phyloP scores from a whole-genome alignment of 2,888 invertebrate species.

The Gymnoscelis rufifasciata region DNA sequence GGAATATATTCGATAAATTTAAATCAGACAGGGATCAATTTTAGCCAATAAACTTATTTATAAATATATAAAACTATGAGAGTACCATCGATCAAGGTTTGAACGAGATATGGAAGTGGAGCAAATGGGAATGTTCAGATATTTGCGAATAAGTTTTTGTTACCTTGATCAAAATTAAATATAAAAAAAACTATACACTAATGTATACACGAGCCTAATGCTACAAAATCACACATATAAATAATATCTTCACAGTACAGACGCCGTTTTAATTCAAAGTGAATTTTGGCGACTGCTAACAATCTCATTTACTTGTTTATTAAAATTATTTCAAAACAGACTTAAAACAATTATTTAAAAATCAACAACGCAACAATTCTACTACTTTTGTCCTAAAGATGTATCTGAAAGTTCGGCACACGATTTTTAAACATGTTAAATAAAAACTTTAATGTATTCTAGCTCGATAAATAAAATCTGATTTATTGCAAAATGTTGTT shows the following conservation, averaged over 20 bases:
- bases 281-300: slow-evolving; percentile 36
- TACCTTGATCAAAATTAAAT: slow-evolving; percentile 20
- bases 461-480: no score
- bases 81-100: slow-evolving; percentile 19
- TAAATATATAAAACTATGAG: slow-evolving; percentile 31
- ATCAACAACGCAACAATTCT: slow-evolving; percentile 71
- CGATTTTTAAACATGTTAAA: no score
- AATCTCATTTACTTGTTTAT: slow-evolving; percentile 63
- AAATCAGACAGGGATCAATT: slow-evolving; percentile 37
- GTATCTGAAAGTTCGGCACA: slow-evolving; percentile 39
- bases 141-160: slow-evolving; percentile 17
- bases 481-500: no score
- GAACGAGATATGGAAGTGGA: slow-evolving; percentile 2
- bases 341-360: slow-evolving; percentile 64
- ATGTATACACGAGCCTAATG: slow-evolving; percentile 43
- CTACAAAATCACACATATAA: slow-evolving; percentile 77
- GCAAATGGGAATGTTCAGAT: slow-evolving; percentile 16
- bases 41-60: slow-evolving; percentile 36
- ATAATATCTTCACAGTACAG: slow-evolving; percentile 65
- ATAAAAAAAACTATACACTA: slow-evolving; percentile 58
- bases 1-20: slow-evolving; percentile 26
- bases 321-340: slow-evolving; percentile 54
- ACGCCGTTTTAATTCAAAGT: slow-evolving; percentile 7
- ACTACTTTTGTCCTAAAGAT: slow-evolving; percentile 39
- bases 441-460: no score